These are phyloP conservation scores for Vireo altiloquus DNA, from an alignment of 2,113 vertebrate genomes.

Conservation along the genomic window DNA sequence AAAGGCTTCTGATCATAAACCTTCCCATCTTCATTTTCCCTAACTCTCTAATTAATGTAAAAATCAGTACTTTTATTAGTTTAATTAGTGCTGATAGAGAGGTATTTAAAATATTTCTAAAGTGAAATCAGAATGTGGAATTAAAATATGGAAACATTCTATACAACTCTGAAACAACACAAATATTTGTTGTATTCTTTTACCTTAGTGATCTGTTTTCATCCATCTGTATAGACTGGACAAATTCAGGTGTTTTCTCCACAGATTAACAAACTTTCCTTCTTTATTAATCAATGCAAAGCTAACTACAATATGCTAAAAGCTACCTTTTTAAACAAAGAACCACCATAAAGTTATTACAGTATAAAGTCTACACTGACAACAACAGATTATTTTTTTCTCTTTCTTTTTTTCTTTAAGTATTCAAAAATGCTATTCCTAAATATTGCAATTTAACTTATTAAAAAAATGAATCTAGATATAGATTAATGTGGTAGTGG, in stretches of 20 bases:
- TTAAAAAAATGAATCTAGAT: conserved; percentile 31
- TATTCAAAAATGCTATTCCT: background rate
- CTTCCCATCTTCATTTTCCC: background rate
- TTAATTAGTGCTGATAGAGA: background rate
- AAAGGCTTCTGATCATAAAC: background rate
- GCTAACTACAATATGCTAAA: background rate
- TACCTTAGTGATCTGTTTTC: background rate
- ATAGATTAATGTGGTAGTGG: conserved; percentile 4
- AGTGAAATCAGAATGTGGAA: background rate
- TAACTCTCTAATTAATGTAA: background rate
- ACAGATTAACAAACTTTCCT: conserved; percentile 10
- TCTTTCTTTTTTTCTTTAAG: background rate
- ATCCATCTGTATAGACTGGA: background rate
- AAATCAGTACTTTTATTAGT: background rate
- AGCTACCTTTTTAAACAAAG: conserved; percentile 43
- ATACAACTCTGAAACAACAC: conserved; percentile 8
- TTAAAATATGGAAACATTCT: conserved; percentile 11
- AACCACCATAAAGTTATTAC: conserved; percentile 25
- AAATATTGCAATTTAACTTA: background rate
- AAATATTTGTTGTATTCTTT: background rate
- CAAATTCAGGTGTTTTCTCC: conserved; percentile 26
- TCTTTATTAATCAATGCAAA: conserved; percentile 21
- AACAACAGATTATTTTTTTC: background rate
- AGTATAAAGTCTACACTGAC: background rate
- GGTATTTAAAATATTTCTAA: background rate